phyloP scores from a whole-genome alignment of 2,113 vertebrate genomes.

The Aramus guarauna region DNA sequence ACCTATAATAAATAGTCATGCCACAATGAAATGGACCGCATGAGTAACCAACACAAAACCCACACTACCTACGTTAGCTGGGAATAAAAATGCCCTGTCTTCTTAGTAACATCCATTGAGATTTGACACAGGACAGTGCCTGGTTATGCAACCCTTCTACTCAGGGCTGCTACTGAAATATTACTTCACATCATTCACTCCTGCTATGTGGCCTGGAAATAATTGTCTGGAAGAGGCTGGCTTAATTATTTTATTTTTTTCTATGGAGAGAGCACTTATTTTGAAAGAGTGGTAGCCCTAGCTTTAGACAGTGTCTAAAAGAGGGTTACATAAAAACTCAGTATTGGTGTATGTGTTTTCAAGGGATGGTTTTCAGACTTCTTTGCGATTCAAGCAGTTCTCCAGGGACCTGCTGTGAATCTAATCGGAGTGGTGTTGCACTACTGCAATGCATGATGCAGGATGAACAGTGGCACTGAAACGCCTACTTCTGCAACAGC shows the following conservation, averaged over 20 bases:
- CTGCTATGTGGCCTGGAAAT: constrained; percentile 57
- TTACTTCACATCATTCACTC: constrained; percentile 41
- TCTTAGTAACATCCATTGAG: neutral
- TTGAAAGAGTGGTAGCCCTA: neutral
- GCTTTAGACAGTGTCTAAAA: neutral
- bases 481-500: neutral
- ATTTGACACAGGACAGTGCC: neutral
- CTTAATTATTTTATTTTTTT: neutral
- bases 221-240: constrained; percentile 18
- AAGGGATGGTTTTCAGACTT: neutral
- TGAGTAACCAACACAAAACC: neutral
- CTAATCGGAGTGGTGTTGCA: neutral
- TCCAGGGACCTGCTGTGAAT: neutral
- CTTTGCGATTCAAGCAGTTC: neutral
- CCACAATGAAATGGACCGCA: neutral
- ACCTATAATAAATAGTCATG: neutral
- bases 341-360: neutral
- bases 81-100: neutral
- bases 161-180: constrained; percentile 21
- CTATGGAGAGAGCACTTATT: neutral
- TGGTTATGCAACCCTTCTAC: constrained; percentile 39
- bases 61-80: neutral
- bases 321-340: constrained; percentile 15
- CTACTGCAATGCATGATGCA: neutral
- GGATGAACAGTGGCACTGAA: neutral